phyloP scores from a whole-genome alignment of 2,797 vertebrate genomes.

The Onychomys arenicola region DNA sequence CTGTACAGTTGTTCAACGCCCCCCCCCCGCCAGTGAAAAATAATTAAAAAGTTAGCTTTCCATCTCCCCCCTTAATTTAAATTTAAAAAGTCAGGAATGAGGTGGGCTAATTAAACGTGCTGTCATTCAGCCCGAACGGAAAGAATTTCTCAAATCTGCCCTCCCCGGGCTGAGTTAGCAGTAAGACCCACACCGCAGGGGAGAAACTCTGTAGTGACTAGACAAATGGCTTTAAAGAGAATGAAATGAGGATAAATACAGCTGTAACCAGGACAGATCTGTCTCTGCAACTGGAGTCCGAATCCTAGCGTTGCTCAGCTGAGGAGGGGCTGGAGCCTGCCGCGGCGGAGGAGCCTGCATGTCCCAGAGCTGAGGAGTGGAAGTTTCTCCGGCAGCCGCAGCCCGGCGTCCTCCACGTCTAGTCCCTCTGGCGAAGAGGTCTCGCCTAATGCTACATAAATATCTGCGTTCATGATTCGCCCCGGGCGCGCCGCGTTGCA shows the following conservation, averaged over 20 bases:
- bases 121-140: constrained; percentile 74
- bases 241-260: constrained; percentile 77
- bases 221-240: constrained; percentile 75
- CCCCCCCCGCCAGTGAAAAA: not conserved
- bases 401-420: constrained; percentile 40
- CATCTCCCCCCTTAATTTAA: not conserved
- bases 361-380: constrained; percentile 45
- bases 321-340: constrained; percentile 24
- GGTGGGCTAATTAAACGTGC: constrained; percentile 44
- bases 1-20: not conserved
- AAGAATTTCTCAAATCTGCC: constrained; percentile 71
- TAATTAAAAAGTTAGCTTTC: constrained; percentile 65
- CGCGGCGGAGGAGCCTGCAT: not conserved
- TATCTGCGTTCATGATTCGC: constrained; percentile 68
- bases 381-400: constrained; percentile 75
- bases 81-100: constrained; percentile 42
- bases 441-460: constrained; percentile 72
- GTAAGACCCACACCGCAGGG: constrained; percentile 67
- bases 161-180: constrained; percentile 69
- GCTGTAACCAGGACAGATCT: constrained; percentile 77
- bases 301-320: constrained; percentile 31
- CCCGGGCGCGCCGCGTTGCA: constrained; percentile 64
- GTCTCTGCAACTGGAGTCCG: constrained; percentile 46
- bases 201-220: constrained; percentile 82
- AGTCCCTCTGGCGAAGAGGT: constrained; percentile 66